Evolutionary conservation across 2,888 invertebrate species (phyloP).

Genomic region (Drosophila peninsularis): DNA sequence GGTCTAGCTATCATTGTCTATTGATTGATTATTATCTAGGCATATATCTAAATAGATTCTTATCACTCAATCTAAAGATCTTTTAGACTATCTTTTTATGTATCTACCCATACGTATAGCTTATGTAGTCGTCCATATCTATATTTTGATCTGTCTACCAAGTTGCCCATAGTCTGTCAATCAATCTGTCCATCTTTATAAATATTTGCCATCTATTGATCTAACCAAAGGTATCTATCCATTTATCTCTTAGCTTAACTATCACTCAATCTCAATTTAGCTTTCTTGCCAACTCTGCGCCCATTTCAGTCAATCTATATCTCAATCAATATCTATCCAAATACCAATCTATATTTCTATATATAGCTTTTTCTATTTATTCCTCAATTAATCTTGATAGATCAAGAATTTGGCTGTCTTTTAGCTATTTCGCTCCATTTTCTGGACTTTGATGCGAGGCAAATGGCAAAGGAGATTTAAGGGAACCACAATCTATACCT

Average conservation of each 20-base stretch:
- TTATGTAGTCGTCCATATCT: not conserved
- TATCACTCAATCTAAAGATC: no score
- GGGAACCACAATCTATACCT: no score
- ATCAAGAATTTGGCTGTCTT: not conserved
- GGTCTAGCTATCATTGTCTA: not conserved
- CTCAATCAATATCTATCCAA: not conserved
- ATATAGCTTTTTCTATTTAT: not conserved
- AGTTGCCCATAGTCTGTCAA: not conserved
- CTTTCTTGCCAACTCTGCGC: not conserved
- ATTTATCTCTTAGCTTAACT: not conserved
- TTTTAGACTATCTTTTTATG: no score
- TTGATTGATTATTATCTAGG: not conserved
- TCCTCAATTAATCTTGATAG: not conserved
- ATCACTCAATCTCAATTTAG: conserved; percentile 1
- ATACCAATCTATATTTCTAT: not conserved
- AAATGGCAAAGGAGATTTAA: no score
- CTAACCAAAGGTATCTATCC: not conserved
- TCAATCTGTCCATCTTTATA: not conserved
- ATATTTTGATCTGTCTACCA: not conserved
- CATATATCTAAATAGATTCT: not conserved
- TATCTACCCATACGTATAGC: not conserved
- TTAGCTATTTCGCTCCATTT: not conserved
- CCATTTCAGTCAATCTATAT: not conserved
- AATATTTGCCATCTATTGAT: not conserved
- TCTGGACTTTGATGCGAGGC: not conserved